Base-by-base conservation (phyloP, 2,888 invertebrate genomes). In the Tenthredo notha region DNA sequence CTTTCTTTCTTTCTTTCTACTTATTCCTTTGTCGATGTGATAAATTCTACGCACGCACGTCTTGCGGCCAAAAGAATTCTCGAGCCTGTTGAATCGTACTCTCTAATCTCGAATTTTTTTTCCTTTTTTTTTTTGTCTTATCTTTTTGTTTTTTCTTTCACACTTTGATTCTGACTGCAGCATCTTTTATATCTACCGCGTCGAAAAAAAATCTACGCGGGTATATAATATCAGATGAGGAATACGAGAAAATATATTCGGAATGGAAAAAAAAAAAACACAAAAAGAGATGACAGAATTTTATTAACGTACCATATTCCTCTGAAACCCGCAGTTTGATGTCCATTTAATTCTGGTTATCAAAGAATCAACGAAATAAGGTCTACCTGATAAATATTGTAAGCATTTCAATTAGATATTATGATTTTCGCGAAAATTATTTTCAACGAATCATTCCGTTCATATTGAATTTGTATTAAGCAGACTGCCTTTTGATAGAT, bases 21-120 rank as follows among this genome's bases (percentile, higher is more conserved):
- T 29, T 21, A 10, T 40, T 77, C 18, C 29, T 29, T 77, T 50
- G 9, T 18, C 29, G 18, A 77, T 77, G 77, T n/a, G 50, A 77
- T 50, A 54, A 77, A 77, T 77, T 77, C 50, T 29, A 15, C 18
- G 29, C 77, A 29, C 77, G 29, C 29, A 29, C 77, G 47, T 6
- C 25, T 37, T 25, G 37, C 37, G 12, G 9, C 54, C 15, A 18
- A 29, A 77, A 54, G 77, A 50, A 77, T 77, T 50, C 47, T 54
- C 43, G 15, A 74, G 21, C 29, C 74, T 25, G 43, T 43, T 21
- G 25, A 74, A 74, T 43, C 43, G 43, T 21, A n/a, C n/a, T 72
- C 10, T 72, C 40, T 72, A 72, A 72, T 72, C 72, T 72, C 40
- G 9, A 21, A 72, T 67, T 67, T 33, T 67, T 10, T 6, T 33